A percentile compares a stretch with the other conserved stretches of the same genome.
Evolutionary conservation across 2,113 vertebrate genomes (phyloP).

Genomic region (Mobula birostris): DNA sequence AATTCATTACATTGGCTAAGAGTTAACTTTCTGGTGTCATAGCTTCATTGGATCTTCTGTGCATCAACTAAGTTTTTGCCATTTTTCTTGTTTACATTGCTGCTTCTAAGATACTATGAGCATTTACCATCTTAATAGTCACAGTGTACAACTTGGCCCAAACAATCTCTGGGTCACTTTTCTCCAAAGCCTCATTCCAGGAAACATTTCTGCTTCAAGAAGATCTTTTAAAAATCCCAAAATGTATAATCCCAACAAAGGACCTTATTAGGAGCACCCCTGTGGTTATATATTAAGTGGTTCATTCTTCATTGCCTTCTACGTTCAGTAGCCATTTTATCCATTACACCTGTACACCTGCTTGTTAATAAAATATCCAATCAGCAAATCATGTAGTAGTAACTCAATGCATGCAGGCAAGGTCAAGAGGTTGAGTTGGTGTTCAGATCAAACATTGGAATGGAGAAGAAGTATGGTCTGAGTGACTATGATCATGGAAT

Average conservation of each 20-base stretch:
- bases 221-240: not conserved
- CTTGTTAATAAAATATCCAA: too few species aligned
- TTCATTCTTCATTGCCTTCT: not conserved
- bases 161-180: not conserved
- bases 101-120: too few species aligned
- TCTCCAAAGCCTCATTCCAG: not conserved
- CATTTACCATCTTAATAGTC: not conserved
- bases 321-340: too few species aligned
- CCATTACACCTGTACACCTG: too few species aligned
- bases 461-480: too few species aligned
- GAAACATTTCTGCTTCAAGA: not conserved
- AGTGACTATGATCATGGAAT: too few species aligned
- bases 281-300: not conserved
- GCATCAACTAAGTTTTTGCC: not conserved
- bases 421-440: too few species aligned
- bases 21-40: not conserved
- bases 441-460: too few species aligned
- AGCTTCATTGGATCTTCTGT: too few species aligned
- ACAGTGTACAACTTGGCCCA: not conserved
- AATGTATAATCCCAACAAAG: not conserved
- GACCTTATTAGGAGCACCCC: not conserved
- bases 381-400: too few species aligned
- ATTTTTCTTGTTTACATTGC: not conserved
- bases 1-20: not conserved
- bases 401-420: too few species aligned